phyloP scores from a whole-genome alignment of 2,797 vertebrate species.

The Danio kyathit region DNA sequence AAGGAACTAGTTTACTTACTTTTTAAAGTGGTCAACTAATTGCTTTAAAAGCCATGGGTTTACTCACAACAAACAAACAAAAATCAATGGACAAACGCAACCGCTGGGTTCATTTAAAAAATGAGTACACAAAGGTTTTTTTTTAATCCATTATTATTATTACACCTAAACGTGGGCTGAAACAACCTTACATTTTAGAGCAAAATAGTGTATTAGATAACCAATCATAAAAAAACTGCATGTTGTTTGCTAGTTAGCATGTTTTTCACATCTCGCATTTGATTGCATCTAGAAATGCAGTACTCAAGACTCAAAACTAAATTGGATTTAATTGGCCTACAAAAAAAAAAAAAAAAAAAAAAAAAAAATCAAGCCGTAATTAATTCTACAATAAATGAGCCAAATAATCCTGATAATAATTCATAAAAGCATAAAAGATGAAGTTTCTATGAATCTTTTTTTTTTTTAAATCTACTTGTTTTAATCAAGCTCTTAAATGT shows the following conservation, averaged over 20 bases:
- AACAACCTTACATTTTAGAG: too few species aligned
- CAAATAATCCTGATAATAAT: not conserved
- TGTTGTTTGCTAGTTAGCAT: not conserved
- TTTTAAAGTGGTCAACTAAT: too few species aligned
- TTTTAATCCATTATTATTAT: too few species aligned
- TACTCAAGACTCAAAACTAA: not conserved
- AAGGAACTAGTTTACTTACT: too few species aligned
- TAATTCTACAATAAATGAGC: constrained; percentile 27
- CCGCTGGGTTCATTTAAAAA: too few species aligned
- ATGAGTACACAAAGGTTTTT: too few species aligned
- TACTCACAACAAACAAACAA: too few species aligned
- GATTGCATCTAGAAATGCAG: not conserved
- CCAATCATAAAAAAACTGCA: not conserved
- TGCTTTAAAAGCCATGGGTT: too few species aligned
- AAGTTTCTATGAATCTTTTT: constrained; percentile 11
- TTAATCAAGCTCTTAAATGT: constrained; percentile 45
- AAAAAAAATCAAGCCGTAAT: not conserved
- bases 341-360: too few species aligned
- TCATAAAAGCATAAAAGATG: not conserved
- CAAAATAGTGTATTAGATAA: not conserved
- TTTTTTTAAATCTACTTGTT: constrained; percentile 55
- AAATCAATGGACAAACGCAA: too few species aligned
- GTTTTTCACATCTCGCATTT: not conserved
- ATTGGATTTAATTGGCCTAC: not conserved
- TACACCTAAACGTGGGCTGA: too few species aligned